Base-by-base conservation (phyloP, 2,797 vertebrate genomes). In the Protonibea diacanthus region DNA sequence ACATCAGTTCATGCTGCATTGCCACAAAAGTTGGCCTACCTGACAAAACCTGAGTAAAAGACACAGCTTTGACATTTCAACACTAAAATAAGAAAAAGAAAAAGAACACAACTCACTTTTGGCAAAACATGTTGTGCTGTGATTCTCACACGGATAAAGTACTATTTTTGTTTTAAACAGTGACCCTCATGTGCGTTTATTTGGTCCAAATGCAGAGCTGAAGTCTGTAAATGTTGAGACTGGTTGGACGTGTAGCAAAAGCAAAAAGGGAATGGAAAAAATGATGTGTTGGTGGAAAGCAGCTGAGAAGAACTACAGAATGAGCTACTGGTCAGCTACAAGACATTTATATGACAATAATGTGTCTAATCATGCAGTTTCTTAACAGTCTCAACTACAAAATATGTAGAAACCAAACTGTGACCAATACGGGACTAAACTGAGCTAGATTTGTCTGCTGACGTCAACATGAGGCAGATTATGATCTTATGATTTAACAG, bases 11-110 rank as follows among this genome's bases (percentile, higher is more conserved):
- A 83, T 67, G 82, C 83, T 84, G 86, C 74, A 61, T 52, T 84
- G 79, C 88, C 88, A 89, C 78, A 83, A 67, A 90, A 74, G 76
- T 76, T 82, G 86, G 78, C 85, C 88, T 80, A 87, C 78, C 84
- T 84, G 29, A 82, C 76, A 71, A 78, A 86, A 82, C 74, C 73
- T 74, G 29, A 86, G 80, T 80, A 90, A 86, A 88, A 87, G 88
- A 92, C 82, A 79, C 64, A 49, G 74, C 58, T 55, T 76, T 85
- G 83, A 84, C 77, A 85, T 86, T 86, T 84, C 57, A 71, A 84
- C 44, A 71, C 71, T 18, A 58, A 44, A 38, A 38, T 9, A 4
- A 33, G 29, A 33, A 44, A 13, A 12, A 27, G 3, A 27, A 40
- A 40, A 40, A 86, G 29, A 61, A 68, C 45, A 57, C 8, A 51